These are phyloP conservation scores for Phallusia fumigata DNA, from an alignment of 23 tunicate genomes.

Conservation along the genomic window DNA sequence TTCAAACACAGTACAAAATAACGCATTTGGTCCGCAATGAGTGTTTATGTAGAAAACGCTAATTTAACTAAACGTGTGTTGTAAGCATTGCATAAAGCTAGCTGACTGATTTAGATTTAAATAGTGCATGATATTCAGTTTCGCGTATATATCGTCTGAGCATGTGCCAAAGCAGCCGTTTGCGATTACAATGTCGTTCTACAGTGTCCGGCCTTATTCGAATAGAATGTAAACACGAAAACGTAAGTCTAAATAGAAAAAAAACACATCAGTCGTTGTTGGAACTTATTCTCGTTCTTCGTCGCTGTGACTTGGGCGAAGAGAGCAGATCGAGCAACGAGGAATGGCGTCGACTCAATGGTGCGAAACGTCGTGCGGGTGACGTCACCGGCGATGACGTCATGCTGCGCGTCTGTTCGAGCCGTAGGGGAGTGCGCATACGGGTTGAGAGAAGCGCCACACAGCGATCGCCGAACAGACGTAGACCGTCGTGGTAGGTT, in stretches of 20 bases:
- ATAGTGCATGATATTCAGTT: no score
- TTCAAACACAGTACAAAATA: no score
- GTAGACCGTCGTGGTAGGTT: slow-evolving; percentile 47
- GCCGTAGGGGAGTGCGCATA: slow-evolving; percentile 1
- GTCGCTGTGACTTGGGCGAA: not conserved
- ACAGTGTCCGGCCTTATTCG: slow-evolving; percentile 9
- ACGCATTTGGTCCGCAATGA: no score
- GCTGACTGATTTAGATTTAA: no score
- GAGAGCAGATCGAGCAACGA: not conserved
- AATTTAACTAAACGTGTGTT: no score
- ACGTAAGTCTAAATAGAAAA: not conserved
- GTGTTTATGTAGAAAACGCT: no score
- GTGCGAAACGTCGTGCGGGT: not conserved
- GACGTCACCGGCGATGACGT: slow-evolving; percentile 21
- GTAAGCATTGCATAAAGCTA: no score
- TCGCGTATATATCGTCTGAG: no score
- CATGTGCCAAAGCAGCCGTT: no score
- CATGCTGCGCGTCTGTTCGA: slow-evolving; percentile 5
- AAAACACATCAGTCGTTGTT: not conserved
- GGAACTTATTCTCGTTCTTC: not conserved
- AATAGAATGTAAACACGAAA: not conserved
- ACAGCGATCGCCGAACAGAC: slow-evolving; percentile 50
- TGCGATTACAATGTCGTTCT: not conserved
- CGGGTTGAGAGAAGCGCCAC: slow-evolving; percentile 36
- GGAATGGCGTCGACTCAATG: not conserved